A percentile compares a stretch with the other conserved stretches of the same genome.
Conservation (phyloP, 2,113 vertebrate genomes). For the Manacus vitellinus region DNA sequence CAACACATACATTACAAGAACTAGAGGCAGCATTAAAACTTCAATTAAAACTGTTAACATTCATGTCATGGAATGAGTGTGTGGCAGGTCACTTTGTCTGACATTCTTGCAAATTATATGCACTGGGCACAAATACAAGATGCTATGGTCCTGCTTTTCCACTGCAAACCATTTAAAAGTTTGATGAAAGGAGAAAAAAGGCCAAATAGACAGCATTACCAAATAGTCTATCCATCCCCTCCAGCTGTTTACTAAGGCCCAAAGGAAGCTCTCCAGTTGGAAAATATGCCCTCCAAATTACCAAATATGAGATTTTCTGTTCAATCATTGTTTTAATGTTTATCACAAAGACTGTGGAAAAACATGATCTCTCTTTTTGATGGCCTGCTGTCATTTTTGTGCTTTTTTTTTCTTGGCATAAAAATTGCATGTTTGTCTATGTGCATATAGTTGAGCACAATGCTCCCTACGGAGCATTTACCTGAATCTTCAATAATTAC, state of each 20-base stretch:
- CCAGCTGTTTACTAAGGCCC: conserved; percentile 25
- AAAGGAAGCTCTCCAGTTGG: not conserved
- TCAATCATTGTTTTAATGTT: not conserved
- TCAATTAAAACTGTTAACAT: not conserved
- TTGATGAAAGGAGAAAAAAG: conserved; percentile 2
- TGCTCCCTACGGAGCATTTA: conserved; percentile 7
- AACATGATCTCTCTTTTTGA: not conserved
- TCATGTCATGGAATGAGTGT: not conserved
- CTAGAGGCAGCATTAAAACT: not conserved
- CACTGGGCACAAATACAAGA: not conserved
- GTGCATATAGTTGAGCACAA: not conserved
- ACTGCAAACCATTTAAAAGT: not conserved
- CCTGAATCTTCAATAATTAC: conserved; percentile 1
- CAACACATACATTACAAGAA: fast-evolving
- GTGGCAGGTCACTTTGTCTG: not conserved
- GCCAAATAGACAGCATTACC: not conserved
- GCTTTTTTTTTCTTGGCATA: not conserved
- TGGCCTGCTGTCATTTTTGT: not conserved
- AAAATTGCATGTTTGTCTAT: not conserved
- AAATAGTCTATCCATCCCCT: not conserved
- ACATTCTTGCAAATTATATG: not conserved
- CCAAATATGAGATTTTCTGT: not conserved
- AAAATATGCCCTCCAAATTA: conserved; percentile 11
- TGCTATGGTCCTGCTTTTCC: not conserved
- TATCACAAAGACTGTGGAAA: not conserved